A percentile compares a stretch with the other conserved stretches of the same genome.
Conservation (phyloP, 2,113 vertebrate species). For the Neodontobutis hainanensis region DNA sequence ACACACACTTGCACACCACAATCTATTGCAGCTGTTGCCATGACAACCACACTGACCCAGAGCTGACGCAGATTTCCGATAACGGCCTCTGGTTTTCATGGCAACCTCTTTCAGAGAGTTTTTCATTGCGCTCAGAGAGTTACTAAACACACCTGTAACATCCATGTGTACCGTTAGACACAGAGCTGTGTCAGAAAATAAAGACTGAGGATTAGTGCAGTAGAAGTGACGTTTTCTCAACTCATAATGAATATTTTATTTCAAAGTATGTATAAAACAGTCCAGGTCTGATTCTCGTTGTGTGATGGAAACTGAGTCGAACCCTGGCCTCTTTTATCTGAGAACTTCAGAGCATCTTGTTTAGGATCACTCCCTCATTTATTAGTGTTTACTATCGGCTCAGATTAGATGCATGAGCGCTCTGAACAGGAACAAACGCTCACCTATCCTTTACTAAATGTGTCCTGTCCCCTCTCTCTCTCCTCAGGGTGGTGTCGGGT, state of each 20-base stretch:
- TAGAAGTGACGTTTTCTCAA: too few relatives aligned
- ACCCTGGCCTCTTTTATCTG: too few relatives aligned
- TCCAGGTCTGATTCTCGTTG: too few relatives aligned
- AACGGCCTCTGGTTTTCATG: conserved; percentile 58
- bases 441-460: background rate
- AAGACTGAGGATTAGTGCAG: background rate
- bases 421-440: too few relatives aligned
- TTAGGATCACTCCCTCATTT: too few relatives aligned
- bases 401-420: too few relatives aligned
- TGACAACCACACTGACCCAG: conserved; percentile 80
- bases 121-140: background rate
- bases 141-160: background rate
- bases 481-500: conserved; percentile 90
- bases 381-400: too few relatives aligned
- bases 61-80: conserved; percentile 9
- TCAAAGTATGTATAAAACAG: too few relatives aligned
- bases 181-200: background rate
- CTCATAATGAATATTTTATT: too few relatives aligned
- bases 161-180: too few relatives aligned
- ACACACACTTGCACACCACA: background rate
- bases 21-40: conserved; percentile 85
- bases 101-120: conserved; percentile 17
- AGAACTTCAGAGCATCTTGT: too few relatives aligned
- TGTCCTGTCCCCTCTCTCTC: background rate
- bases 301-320: too few relatives aligned